Evolutionary conservation across 2,888 invertebrate species (phyloP).

Genomic region (Synanthedon tipuliformis): DNA sequence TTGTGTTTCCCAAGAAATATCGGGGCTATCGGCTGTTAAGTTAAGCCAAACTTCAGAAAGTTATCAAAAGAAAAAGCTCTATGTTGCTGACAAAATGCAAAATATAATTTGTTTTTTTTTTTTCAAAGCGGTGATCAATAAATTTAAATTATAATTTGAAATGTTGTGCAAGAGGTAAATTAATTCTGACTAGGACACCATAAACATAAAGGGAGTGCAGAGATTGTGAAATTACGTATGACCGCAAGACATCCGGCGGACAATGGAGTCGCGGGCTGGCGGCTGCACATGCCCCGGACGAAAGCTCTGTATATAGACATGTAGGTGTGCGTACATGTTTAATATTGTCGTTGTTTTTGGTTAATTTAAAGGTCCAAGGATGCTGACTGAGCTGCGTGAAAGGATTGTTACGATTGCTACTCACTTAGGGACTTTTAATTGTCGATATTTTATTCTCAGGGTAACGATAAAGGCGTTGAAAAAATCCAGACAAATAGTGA

Average conservation of each 20-base stretch:
- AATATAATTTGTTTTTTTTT: too few species aligned
- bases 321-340: neutral
- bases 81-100: too few species aligned
- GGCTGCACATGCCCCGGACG: conserved; percentile 45
- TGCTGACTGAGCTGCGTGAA: neutral
- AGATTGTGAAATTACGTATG: conserved; percentile 66
- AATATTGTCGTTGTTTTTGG: neutral
- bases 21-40: too few species aligned
- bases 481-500: conserved; percentile 2
- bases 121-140: too few species aligned
- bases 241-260: conserved; percentile 68
- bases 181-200: conserved; percentile 37
- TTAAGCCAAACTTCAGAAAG: too few species aligned
- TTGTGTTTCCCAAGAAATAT: too few species aligned
- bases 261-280: conserved; percentile 42
- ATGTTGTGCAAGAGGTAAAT: conserved; percentile 8
- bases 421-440: conserved; percentile 1
- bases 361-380: neutral
- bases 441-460: conserved; percentile 4
- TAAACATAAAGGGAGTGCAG: conserved; percentile 33
- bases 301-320: neutral
- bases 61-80: too few species aligned
- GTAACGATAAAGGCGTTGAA: conserved; percentile 1
- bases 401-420: neutral
- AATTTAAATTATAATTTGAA: conserved; percentile 12